These are phyloP conservation scores for Lepilemur ruficaudatus DNA, from an alignment of 2,797 vertebrate genomes.

Conservation along the genomic window DNA sequence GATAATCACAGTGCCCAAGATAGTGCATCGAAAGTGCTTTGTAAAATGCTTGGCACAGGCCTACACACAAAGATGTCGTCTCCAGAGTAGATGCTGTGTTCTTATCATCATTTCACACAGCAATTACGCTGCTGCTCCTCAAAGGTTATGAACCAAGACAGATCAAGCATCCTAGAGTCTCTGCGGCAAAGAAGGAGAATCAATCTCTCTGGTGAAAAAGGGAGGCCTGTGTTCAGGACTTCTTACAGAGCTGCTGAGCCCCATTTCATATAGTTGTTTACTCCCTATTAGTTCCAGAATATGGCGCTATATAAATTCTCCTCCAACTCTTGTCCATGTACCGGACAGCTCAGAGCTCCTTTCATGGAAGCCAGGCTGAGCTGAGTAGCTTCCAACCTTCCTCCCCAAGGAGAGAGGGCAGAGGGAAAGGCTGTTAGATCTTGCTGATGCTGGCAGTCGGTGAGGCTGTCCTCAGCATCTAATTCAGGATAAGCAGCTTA, in stretches of 20 bases:
- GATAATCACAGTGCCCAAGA: not conserved
- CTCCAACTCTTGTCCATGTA: not conserved
- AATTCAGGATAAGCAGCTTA: conserved; percentile 60
- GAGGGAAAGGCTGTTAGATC: not conserved
- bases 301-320: not conserved
- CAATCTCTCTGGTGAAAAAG: not conserved
- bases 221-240: not conserved
- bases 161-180: not conserved
- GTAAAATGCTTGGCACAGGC: not conserved
- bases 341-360: not conserved
- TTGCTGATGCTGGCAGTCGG: not conserved
- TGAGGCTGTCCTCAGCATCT: not conserved
- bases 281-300: conserved; percentile 28
- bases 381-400: not conserved
- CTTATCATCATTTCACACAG: not conserved
- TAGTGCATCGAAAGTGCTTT: not conserved
- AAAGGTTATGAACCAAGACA: not conserved
- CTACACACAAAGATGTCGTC: not conserved
- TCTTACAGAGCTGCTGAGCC: not conserved
- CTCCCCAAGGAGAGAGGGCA: not conserved
- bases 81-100: fast-evolving
- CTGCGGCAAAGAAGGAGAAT: not conserved
- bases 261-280: not conserved
- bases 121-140: not conserved
- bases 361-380: not conserved